Evolutionary conservation across 2,888 invertebrate species (phyloP).

Genomic region (Orgyia antiqua): DNA sequence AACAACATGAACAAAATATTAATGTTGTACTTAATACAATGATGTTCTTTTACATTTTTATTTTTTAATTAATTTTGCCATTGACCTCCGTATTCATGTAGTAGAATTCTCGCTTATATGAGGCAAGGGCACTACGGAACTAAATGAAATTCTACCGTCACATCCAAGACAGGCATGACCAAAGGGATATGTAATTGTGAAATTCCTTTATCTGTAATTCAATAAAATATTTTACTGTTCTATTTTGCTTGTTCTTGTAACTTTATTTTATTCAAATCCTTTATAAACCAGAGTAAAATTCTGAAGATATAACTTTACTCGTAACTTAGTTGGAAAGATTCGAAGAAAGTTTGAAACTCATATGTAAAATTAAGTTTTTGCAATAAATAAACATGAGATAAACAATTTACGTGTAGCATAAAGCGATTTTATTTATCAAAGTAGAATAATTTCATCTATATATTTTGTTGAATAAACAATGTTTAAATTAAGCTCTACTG

Average conservation of each 20-base stretch:
- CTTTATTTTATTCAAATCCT: slow-evolving; percentile 14
- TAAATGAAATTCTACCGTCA: slow-evolving; percentile 31
- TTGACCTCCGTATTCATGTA: slow-evolving; percentile 5
- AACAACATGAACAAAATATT: too few species aligned
- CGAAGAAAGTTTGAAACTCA: slow-evolving; percentile 1
- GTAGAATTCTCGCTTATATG: slow-evolving; percentile 9
- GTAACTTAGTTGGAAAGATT: slow-evolving; percentile 7
- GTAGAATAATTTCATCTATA: too few species aligned
- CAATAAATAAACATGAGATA: not conserved
- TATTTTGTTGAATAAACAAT: too few species aligned
- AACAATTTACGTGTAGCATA: slow-evolving; percentile 1
- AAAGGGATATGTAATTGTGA: slow-evolving; percentile 25
- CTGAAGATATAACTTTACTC: slow-evolving; percentile 6
- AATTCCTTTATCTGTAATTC: slow-evolving; percentile 25
- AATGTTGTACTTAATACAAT: too few species aligned
- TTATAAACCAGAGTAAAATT: slow-evolving; percentile 7
- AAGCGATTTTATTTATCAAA: too few species aligned
- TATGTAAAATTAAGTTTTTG: slow-evolving; percentile 4
- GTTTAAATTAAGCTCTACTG: too few species aligned
- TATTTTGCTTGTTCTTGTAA: slow-evolving; percentile 1
- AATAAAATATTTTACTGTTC: slow-evolving; percentile 15
- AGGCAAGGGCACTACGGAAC: slow-evolving; percentile 18
- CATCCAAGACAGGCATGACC: slow-evolving; percentile 20
- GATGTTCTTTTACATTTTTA: too few species aligned
- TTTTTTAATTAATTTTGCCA: not conserved